A percentile compares a stretch with the other conserved stretches of the same genome.
phyloP scores from a whole-genome alignment of 2,888 invertebrate species.

The Fragum whitleyi region DNA sequence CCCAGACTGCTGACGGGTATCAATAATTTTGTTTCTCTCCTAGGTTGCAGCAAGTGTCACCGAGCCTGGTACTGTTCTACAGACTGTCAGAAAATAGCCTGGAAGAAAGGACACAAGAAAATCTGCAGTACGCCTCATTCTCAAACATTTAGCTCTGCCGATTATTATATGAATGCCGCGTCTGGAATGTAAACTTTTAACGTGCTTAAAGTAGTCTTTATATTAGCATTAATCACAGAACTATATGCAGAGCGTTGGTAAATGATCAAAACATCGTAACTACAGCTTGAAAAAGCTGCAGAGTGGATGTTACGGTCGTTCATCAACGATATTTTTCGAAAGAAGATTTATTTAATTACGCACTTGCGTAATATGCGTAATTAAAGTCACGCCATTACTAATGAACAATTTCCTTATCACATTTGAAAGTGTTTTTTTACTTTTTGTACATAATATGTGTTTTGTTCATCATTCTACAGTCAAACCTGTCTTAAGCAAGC shows the following conservation, averaged over 20 bases:
- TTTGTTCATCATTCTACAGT: neutral
- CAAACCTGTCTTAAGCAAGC: no score
- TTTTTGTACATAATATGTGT: neutral
- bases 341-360: no score
- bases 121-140: constrained; percentile 75
- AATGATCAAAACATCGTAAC: no score
- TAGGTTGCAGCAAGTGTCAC: constrained; percentile 74
- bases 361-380: no score
- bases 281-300: no score
- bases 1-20: no score
- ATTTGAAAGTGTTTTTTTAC: neutral
- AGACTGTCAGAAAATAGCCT: constrained; percentile 74
- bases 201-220: neutral
- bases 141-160: constrained; percentile 51
- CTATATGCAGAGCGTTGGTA: neutral
- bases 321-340: no score
- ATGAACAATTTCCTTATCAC: neutral
- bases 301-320: no score
- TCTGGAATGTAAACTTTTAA: neutral
- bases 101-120: constrained; percentile 78
- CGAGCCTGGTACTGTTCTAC: constrained; percentile 77
- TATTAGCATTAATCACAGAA: neutral
- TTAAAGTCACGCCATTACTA: neutral
- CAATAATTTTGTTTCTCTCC: no score
- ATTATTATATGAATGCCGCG: constrained; percentile 33